Percentiles rank a stretch among this genome's conserved stretches.
phyloP scores from a whole-genome alignment of 2,113 vertebrate genomes.

The Clarias batrachus region DNA sequence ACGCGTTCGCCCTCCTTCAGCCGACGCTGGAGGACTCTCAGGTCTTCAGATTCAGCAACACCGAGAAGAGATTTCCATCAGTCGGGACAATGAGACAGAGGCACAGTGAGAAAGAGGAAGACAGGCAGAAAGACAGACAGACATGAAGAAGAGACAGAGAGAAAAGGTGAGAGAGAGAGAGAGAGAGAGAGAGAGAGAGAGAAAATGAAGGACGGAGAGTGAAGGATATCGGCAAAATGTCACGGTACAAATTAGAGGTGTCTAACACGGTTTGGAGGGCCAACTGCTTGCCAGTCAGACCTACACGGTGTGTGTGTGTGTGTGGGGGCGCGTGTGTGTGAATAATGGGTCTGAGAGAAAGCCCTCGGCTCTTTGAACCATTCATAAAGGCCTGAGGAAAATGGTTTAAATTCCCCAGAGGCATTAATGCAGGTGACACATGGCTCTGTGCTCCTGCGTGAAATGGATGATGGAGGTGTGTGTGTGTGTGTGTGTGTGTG shows the following conservation, averaged over 20 bases:
- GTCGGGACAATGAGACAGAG: background rate
- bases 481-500: conserved; percentile 33
- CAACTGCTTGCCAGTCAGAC: conserved; percentile 17
- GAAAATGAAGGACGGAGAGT: conserved; percentile 9
- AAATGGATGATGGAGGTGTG: background rate
- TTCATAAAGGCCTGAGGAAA: conserved; percentile 41
- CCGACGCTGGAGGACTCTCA: background rate
- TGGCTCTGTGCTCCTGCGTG: background rate
- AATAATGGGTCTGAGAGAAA: conserved; percentile 15
- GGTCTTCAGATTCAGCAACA: background rate
- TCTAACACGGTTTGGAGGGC: conserved; percentile 44
- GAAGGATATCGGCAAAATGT: conserved; percentile 50
- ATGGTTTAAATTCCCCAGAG: conserved; percentile 36
- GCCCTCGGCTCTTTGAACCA: conserved; percentile 31
- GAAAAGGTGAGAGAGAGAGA: background rate
- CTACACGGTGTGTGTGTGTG: background rate
- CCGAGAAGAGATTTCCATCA: background rate
- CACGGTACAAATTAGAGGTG: conserved; percentile 42
- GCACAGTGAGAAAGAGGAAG: background rate
- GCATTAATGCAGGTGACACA: conserved; percentile 2
- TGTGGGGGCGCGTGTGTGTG: conserved; percentile 5
- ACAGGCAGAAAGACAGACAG: background rate
- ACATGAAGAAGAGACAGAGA: conserved; percentile 8
- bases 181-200: background rate
- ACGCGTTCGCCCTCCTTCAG: background rate